A percentile compares a stretch with the other conserved stretches of the same genome.
These are phyloP conservation scores for Eupelmus urozonus DNA, from an alignment of 2,888 invertebrate species.

Conservation along the genomic window DNA sequence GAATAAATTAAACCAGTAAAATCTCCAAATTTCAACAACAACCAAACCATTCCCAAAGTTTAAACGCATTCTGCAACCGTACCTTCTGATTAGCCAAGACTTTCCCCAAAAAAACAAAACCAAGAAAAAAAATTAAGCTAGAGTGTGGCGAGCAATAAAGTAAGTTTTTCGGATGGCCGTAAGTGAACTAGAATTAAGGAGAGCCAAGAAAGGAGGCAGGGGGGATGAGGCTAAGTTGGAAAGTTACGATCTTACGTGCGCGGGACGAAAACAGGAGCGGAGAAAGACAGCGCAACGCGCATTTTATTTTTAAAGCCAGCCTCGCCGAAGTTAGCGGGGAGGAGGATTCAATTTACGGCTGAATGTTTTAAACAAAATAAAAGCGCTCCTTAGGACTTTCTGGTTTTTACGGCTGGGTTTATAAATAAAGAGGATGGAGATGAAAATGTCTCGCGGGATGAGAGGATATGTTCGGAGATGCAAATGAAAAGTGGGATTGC, in stretches of 20 bases:
- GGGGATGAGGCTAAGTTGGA: slow-evolving; percentile 16
- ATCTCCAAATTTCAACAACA: too few relatives aligned
- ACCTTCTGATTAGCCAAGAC: too few relatives aligned
- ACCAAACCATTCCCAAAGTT: too few relatives aligned
- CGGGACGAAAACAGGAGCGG: background rate
- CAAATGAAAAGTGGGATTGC: too few relatives aligned
- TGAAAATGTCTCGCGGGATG: too few relatives aligned
- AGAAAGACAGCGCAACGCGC: background rate
- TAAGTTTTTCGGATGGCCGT: background rate
- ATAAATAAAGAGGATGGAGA: slow-evolving; percentile 3
- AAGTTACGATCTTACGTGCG: slow-evolving; percentile 33
- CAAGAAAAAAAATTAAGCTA: background rate
- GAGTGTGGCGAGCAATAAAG: background rate
- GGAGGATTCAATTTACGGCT: slow-evolving; percentile 36
- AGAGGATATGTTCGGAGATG: too few relatives aligned
- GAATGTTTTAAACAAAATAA: slow-evolving; percentile 41
- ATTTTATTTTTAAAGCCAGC: slow-evolving; percentile 40
- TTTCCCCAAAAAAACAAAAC: background rate
- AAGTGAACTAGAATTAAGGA: slow-evolving; percentile 24
- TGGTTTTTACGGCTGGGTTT: slow-evolving; percentile 2
- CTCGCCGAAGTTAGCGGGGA: background rate
- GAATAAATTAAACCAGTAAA: too few relatives aligned
- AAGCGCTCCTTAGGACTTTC: background rate
- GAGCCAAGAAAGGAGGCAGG: too few relatives aligned
- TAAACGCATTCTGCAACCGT: too few relatives aligned